Percentiles rank a stretch among this genome's conserved stretches.
Conservation (phyloP, 2,888 invertebrate genomes). For the Drosophila melanocephala region DNA sequence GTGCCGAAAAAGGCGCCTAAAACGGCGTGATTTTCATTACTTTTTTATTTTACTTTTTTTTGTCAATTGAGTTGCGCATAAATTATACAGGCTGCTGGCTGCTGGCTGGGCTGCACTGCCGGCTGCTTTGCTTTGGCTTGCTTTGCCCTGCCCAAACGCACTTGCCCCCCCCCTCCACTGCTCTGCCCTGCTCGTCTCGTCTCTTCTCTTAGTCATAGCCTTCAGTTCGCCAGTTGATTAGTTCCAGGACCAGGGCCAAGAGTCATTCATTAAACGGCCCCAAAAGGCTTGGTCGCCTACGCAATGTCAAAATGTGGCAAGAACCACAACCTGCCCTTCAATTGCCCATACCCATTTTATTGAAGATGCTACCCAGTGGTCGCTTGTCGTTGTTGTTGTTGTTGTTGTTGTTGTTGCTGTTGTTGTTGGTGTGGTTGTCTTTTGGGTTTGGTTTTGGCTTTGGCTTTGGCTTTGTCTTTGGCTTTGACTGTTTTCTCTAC, state of each 20-base stretch:
- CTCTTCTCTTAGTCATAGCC: neutral
- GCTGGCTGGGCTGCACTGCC: neutral
- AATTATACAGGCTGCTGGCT: constrained; percentile 46
- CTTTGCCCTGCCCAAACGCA: neutral
- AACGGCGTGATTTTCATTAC: constrained; percentile 1
- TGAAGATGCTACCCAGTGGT: constrained; percentile 31
- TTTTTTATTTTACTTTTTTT: neutral
- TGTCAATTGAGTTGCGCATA: constrained; percentile 57
- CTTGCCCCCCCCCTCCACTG: neutral
- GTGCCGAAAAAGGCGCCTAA: constrained; percentile 14
- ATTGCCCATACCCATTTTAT: neutral
- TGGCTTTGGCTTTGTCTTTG: constrained; percentile 31
- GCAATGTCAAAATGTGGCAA: constrained; percentile 61
- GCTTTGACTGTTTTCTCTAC: constrained; percentile 28
- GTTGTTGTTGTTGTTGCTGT: neutral
- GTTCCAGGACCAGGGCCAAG: constrained; percentile 53
- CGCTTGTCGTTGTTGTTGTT: neutral
- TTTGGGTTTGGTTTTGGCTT: constrained; percentile 28
- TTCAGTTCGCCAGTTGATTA: constrained; percentile 52
- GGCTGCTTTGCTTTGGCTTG: neutral
- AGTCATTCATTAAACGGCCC: constrained; percentile 70
- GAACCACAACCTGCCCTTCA: constrained; percentile 3
- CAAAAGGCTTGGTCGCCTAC: constrained; percentile 66
- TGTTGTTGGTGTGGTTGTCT: neutral
- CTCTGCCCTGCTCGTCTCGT: neutral